Percentiles rank a stretch among this genome's conserved stretches.
Conservation (phyloP, 2,113 vertebrate species). For the Melanerpes formicivorus region DNA sequence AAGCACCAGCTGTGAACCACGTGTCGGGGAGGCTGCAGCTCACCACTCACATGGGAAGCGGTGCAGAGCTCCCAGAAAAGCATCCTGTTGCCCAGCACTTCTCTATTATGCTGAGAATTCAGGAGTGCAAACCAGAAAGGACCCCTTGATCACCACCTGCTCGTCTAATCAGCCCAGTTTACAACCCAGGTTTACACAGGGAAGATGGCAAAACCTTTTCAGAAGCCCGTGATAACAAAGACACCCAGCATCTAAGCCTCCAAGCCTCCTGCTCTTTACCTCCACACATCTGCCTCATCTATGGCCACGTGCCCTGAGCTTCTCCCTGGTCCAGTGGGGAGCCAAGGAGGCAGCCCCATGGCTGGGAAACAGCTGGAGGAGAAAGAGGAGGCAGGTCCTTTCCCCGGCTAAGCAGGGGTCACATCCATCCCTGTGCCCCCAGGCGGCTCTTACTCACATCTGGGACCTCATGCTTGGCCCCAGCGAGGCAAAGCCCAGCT, state of each 20-base stretch:
- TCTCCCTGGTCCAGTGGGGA: neutral
- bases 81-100: neutral
- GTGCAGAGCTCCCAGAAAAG: neutral
- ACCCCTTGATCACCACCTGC: neutral
- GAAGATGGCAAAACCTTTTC: neutral
- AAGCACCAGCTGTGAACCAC: neutral
- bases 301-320: neutral
- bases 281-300: neutral
- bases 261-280: neutral
- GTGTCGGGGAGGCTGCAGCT: neutral
- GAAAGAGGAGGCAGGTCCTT: conserved; percentile 34
- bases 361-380: conserved; percentile 43
- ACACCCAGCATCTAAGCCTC: neutral
- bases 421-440: neutral
- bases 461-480: neutral
- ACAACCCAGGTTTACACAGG: neutral
- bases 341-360: neutral
- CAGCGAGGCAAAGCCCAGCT: neutral
- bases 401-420: neutral
- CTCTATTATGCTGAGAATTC: neutral
- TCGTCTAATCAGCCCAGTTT: conserved; percentile 1
- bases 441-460: neutral
- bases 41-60: neutral
- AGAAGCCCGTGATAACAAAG: neutral
- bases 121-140: neutral